Conservation (phyloP, 2,797 vertebrate species). For the Hydrophis major region DNA sequence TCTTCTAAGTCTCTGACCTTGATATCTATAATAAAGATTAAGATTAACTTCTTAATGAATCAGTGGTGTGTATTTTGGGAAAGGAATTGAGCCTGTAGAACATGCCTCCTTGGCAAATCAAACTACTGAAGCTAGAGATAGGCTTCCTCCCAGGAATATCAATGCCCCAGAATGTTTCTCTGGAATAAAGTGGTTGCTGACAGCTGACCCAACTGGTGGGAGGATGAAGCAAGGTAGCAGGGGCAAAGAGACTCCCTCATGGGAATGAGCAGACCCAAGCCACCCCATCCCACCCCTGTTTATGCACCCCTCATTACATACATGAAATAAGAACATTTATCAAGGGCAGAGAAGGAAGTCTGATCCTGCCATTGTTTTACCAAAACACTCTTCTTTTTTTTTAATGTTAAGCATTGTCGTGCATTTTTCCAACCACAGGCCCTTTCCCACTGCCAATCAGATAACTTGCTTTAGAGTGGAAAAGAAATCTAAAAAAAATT, state of each 20-base stretch:
- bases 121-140: not conserved
- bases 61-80: not conserved
- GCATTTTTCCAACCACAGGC: slow-evolving; percentile 1
- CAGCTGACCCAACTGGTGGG: not conserved
- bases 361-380: not conserved
- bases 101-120: not conserved
- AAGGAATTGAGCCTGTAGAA: not conserved
- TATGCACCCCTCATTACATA: not conserved
- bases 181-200: not conserved
- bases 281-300: not conserved
- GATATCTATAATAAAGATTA: not conserved
- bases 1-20: not conserved
- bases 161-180: not conserved
- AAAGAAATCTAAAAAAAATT: slow-evolving; percentile 35
- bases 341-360: not conserved
- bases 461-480: not conserved
- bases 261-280: not conserved
- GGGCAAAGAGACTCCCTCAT: not conserved
- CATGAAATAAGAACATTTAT: not conserved
- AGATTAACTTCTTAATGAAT: not conserved
- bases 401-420: not conserved
- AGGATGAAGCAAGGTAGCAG: not conserved
- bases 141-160: not conserved
- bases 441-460: slow-evolving; percentile 14
- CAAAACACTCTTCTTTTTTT: not conserved